Evolutionary conservation across 2,113 vertebrate species (phyloP).

Genomic region (Naja naja): DNA sequence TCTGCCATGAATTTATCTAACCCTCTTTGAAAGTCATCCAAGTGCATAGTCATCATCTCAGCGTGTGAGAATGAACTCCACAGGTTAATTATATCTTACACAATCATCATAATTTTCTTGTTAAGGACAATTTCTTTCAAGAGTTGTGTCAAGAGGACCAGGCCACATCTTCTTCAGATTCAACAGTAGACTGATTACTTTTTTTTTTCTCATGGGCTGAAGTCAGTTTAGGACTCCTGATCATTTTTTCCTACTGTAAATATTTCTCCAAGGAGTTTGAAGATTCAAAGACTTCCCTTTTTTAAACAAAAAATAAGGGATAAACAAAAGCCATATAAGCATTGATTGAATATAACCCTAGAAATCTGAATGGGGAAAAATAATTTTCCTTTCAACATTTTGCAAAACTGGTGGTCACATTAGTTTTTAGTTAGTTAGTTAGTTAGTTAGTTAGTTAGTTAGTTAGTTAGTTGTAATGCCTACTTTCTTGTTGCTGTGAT

Average conservation of each 20-base stretch:
- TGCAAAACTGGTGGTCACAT: not conserved
- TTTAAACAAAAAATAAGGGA: not conserved
- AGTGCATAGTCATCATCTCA: not conserved
- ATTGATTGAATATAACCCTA: not conserved
- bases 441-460: too few relatives aligned
- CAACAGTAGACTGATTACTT: not conserved
- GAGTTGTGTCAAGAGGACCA: not conserved
- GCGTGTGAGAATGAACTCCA: not conserved
- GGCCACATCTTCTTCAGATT: not conserved
- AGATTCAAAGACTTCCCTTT: not conserved
- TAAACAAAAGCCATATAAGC: not conserved
- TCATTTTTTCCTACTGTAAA: not conserved
- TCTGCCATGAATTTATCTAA: not conserved
- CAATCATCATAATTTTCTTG: not conserved
- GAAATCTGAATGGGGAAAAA: not conserved
- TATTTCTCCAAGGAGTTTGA: not conserved
- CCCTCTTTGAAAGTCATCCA: not conserved
- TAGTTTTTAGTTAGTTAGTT: too few relatives aligned
- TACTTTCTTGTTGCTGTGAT: not conserved
- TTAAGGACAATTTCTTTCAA: not conserved
- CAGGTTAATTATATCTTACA: not conserved
- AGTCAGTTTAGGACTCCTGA: not conserved
- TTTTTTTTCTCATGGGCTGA: not conserved
- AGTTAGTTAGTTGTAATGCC: not conserved
- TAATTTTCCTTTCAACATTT: not conserved